phyloP scores from a whole-genome alignment of 2,888 invertebrate genomes.

The Syritta pipiens region DNA sequence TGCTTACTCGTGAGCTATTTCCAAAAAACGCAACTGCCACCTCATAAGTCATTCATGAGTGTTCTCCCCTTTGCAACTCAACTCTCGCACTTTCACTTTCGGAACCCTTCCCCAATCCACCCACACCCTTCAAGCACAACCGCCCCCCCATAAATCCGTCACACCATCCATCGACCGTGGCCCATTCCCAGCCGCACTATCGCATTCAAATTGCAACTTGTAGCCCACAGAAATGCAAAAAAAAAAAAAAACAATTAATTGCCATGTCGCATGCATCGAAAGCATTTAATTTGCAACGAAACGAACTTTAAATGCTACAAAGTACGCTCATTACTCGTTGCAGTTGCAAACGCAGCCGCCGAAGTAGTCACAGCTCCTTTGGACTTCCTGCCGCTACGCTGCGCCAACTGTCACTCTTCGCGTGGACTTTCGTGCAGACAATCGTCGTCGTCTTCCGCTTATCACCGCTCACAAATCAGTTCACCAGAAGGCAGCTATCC shows the following conservation, averaged over 20 bases:
- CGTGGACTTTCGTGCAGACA: slow-evolving; percentile 26
- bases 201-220: neutral
- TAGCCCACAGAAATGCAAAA: too few species aligned
- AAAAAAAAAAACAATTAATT: slow-evolving; percentile 34
- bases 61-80: neutral
- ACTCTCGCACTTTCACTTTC: too few species aligned
- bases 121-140: too few species aligned
- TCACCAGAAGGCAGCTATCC: slow-evolving; percentile 45
- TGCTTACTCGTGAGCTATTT: too few species aligned
- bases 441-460: slow-evolving; percentile 23
- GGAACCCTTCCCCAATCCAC: too few species aligned
- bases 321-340: slow-evolving; percentile 18
- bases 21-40: too few species aligned
- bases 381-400: neutral
- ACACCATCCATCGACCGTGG: too few species aligned
- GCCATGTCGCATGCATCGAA: slow-evolving; percentile 32
- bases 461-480: slow-evolving; percentile 45
- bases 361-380: neutral
- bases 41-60: too few species aligned
- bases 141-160: too few species aligned
- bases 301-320: slow-evolving; percentile 44
- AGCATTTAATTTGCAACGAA: slow-evolving; percentile 42
- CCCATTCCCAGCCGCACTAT: neutral
- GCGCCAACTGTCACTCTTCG: neutral
- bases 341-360: neutral